phyloP scores from a whole-genome alignment of 2,888 invertebrate genomes.

The Eupithecia abbreviata region DNA sequence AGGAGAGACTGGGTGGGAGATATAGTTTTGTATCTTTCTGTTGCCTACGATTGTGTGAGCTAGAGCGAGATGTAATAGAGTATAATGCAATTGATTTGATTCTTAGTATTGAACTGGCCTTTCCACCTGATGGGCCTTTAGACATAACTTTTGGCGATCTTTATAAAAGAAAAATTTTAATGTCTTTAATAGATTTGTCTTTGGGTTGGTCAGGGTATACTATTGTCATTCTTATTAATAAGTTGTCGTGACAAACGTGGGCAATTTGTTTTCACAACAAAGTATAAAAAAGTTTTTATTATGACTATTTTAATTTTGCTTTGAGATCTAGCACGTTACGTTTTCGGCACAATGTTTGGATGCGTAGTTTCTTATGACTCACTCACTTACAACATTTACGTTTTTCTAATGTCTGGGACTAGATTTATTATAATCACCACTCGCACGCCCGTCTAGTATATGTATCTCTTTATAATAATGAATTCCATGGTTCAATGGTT shows the following conservation, averaged over 20 bases:
- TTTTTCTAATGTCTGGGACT: constrained; percentile 26
- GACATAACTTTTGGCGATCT: not conserved
- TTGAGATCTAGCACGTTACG: not conserved
- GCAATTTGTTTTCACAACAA: not conserved
- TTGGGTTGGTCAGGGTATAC: not conserved
- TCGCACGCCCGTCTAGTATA: constrained; percentile 11
- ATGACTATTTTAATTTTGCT: not conserved
- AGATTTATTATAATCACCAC: constrained; percentile 29
- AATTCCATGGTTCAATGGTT: not conserved
- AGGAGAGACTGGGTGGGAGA: not conserved
- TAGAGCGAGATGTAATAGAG: not conserved
- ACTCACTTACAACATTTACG: constrained; percentile 9
- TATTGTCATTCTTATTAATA: not conserved
- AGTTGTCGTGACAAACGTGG: not conserved
- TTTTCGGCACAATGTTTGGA: constrained; percentile 23
- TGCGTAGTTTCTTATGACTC: constrained; percentile 28
- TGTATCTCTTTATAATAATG: not conserved
- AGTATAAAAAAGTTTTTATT: not conserved
- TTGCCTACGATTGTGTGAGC: not conserved
- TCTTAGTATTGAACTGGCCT: not conserved
- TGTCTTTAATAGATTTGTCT: not conserved
- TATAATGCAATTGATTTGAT: not conserved
- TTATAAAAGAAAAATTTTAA: not conserved
- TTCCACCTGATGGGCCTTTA: not conserved
- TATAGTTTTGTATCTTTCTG: not conserved